Percentiles rank a stretch among this genome's conserved stretches.
phyloP scores from a whole-genome alignment of 2,113 vertebrate genomes.

The Barnardius zonarius region DNA sequence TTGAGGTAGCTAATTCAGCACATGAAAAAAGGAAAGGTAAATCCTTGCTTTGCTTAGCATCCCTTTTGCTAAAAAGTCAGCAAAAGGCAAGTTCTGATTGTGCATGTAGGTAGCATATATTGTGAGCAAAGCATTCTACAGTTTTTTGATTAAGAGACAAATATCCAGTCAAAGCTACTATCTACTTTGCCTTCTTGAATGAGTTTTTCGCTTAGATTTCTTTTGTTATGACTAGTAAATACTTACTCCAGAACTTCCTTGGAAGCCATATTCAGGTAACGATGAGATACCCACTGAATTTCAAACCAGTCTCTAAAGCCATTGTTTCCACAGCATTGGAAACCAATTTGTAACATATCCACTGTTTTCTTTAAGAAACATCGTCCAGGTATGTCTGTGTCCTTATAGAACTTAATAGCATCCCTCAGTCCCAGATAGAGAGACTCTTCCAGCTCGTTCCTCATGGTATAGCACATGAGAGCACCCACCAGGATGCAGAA shows the following conservation, averaged over 20 bases:
- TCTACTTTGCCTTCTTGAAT: not conserved
- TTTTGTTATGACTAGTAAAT: not conserved
- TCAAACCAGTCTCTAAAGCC: conserved; percentile 89
- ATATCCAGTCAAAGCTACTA: not conserved
- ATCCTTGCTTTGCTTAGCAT: not conserved
- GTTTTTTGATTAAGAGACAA: not conserved
- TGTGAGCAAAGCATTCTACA: not conserved
- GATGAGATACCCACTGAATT: conserved; percentile 86
- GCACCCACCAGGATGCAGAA: conserved; percentile 85
- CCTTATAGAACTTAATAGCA: conserved; percentile 84
- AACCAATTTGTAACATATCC: conserved; percentile 84
- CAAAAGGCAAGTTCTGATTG: not conserved
- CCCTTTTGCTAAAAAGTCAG: not conserved
- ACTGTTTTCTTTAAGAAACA: conserved; percentile 86
- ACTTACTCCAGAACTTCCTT: conserved; percentile 86
- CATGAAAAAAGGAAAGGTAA: not conserved
- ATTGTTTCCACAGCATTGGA: conserved; percentile 85
- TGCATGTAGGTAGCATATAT: not conserved
- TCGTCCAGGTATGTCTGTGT: conserved; percentile 86
- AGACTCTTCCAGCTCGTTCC: conserved; percentile 80
- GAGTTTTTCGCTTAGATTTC: not conserved
- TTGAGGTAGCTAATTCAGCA: not conserved
- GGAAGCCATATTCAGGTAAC: conserved; percentile 85
- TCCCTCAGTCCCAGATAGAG: conserved; percentile 79
- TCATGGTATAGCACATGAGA: conserved; percentile 86